These are phyloP conservation scores for Drosophila saltans DNA, from an alignment of 1,140 invertebrate species.

Conservation along the genomic window DNA sequence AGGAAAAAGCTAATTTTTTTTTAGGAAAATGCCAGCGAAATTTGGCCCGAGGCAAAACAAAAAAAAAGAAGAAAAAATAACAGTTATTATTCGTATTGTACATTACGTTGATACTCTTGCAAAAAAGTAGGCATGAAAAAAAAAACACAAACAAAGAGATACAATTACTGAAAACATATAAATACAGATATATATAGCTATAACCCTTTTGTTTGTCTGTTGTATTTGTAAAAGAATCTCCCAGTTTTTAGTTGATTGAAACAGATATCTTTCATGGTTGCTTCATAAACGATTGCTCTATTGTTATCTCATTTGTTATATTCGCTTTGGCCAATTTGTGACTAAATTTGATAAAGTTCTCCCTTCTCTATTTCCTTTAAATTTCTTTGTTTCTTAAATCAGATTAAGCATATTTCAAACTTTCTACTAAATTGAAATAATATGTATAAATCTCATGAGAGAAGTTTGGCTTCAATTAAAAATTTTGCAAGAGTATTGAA, in stretches of 20 bases:
- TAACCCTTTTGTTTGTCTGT: background rate
- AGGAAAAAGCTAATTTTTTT: conserved; percentile 33
- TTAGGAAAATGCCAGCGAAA: background rate
- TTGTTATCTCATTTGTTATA: background rate
- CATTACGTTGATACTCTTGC: background rate
- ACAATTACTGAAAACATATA: too few relatives aligned
- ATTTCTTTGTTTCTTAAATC: background rate
- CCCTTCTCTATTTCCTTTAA: too few relatives aligned
- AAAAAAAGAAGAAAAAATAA: background rate
- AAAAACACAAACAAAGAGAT: too few relatives aligned
- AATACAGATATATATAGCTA: background rate
- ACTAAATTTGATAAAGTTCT: too few relatives aligned
- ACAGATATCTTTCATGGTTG: too few relatives aligned
- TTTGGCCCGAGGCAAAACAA: background rate
- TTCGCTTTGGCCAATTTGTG: too few relatives aligned
- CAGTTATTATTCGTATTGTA: background rate
- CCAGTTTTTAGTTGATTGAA: too few relatives aligned
- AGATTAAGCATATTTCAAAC: background rate
- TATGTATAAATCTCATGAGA: background rate
- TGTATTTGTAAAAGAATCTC: too few relatives aligned
- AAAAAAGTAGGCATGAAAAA: background rate
- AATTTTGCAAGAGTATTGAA: background rate
- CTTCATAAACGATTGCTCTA: too few relatives aligned
- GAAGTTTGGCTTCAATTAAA: background rate
- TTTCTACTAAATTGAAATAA: background rate